Evolutionary conservation across 2,113 vertebrate species (phyloP).

Genomic region (Rhinopomastus cyanomelas): DNA sequence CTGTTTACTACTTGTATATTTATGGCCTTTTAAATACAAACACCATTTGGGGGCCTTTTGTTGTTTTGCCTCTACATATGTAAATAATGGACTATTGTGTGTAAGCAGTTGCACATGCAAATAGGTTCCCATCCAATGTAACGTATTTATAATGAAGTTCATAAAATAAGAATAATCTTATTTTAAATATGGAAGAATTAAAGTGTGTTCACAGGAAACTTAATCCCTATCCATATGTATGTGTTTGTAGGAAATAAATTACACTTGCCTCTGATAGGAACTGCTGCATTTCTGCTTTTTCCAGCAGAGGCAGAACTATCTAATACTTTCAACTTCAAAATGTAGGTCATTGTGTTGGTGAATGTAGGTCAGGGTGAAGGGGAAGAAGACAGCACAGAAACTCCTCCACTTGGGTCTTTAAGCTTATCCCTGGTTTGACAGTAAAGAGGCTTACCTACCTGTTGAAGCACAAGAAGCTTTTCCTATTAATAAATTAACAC

Average conservation of each 20-base stretch:
- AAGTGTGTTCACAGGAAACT: background rate
- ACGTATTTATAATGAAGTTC: background rate
- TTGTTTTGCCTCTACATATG: background rate
- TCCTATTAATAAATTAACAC: slow-evolving; percentile 65
- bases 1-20: background rate
- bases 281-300: slow-evolving; percentile 14
- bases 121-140: background rate
- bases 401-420: slow-evolving; percentile 60
- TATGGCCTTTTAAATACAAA: background rate
- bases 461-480: slow-evolving; percentile 65
- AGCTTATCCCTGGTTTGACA: slow-evolving; percentile 68
- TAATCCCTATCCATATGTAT: slow-evolving; percentile 34
- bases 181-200: slow-evolving; percentile 22
- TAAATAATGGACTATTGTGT: background rate
- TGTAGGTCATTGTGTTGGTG: slow-evolving; percentile 50
- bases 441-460: slow-evolving; percentile 64
- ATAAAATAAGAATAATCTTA: background rate
- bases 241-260: slow-evolving; percentile 11
- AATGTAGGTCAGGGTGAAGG: slow-evolving; percentile 60
- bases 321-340: slow-evolving; percentile 41
- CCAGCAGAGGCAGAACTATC: slow-evolving; percentile 35
- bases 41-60: background rate
- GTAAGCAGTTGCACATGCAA: background rate
- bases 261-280: background rate
- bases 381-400: slow-evolving; percentile 52